Conservation (phyloP, 2,113 vertebrate species). For the Eptatretus burgeri region DNA sequence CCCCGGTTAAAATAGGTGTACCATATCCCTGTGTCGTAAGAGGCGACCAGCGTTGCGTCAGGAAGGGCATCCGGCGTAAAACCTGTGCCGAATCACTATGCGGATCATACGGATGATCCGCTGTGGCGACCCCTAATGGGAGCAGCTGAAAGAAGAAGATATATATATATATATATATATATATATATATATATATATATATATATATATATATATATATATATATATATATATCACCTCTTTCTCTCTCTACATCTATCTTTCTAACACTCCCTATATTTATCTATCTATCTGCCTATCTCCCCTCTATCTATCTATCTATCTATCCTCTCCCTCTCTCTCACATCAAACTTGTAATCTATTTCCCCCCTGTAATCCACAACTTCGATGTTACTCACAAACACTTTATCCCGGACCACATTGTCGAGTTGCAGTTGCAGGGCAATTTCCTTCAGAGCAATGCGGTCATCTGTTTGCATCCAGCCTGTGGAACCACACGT, state of each 20-base stretch:
- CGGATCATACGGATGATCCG: no score
- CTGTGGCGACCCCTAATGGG: no score
- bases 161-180: no score
- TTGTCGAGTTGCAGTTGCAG: conserved; percentile 69
- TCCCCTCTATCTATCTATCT: background rate
- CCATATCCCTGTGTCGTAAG: no score
- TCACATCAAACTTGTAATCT: background rate
- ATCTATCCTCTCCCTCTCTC: background rate
- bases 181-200: no score
- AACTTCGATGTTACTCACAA: conserved; percentile 30
- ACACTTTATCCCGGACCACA: conserved; percentile 74
- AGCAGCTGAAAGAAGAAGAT: no score
- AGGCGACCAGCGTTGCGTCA: no score
- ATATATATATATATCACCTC: background rate
- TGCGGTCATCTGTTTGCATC: conserved; percentile 53
- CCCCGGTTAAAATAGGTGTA: no score
- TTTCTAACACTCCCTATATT: background rate
- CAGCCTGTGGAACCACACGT: conserved; percentile 26
- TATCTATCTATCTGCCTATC: background rate
- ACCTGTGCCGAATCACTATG: no score
- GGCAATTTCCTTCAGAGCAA: conserved; percentile 75
- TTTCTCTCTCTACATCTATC: background rate
- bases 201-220: background rate
- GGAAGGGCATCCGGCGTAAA: no score
- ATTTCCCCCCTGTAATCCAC: background rate